These are phyloP conservation scores for Istiophorus platypterus DNA, from an alignment of 2,113 vertebrate genomes.

Conservation along the genomic window DNA sequence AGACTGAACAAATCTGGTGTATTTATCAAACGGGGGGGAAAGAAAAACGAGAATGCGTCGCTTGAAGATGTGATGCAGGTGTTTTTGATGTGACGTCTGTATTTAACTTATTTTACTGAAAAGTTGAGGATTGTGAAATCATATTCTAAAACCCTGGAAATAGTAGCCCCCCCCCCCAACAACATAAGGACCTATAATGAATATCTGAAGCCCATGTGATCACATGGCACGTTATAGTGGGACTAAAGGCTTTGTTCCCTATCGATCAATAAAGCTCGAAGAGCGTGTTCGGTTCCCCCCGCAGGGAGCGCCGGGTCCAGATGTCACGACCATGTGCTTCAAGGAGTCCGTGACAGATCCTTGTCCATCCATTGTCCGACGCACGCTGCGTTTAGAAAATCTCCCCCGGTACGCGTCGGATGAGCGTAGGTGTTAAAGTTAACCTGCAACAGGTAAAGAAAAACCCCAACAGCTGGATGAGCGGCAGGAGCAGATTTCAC, in stretches of 20 bases:
- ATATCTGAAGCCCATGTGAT: neutral
- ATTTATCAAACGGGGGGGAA: neutral
- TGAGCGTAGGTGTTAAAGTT: neutral
- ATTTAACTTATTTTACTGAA: neutral
- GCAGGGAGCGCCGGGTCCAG: slow-evolving; percentile 48
- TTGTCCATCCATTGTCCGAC: slow-evolving; percentile 42
- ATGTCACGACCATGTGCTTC: slow-evolving; percentile 72
- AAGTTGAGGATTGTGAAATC: neutral
- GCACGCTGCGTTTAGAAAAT: no score
- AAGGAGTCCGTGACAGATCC: slow-evolving; percentile 38
- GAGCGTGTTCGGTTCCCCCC: neutral
- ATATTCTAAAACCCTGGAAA: neutral
- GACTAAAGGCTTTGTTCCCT: slow-evolving; percentile 16
- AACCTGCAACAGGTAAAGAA: slow-evolving; percentile 13
- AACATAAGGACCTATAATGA: no score
- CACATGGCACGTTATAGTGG: neutral
- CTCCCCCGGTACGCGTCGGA: neutral
- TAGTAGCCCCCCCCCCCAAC: no score
- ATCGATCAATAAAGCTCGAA: slow-evolving; percentile 36
- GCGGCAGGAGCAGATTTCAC: neutral
- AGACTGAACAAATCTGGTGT: slow-evolving; percentile 31
- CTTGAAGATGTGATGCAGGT: neutral
- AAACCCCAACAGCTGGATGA: neutral
- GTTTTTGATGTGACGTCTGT: neutral
- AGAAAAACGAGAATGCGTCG: neutral